phyloP scores from a whole-genome alignment of 2,113 vertebrate genomes.

The Plestiodon gilberti region DNA sequence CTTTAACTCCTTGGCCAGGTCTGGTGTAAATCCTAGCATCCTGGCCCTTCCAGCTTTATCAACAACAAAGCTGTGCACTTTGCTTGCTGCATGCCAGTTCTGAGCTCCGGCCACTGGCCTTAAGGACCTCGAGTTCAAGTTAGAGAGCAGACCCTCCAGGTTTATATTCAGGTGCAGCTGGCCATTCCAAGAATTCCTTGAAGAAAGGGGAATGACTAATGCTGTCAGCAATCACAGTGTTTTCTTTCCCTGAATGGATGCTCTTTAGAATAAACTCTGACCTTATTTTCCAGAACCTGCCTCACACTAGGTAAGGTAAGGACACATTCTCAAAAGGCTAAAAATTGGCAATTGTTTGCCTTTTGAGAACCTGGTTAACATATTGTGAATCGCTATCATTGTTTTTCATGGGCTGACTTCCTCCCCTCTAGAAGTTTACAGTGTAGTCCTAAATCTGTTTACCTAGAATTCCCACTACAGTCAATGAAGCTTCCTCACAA shows the following conservation, averaged over 20 bases:
- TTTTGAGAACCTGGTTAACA: too few species aligned
- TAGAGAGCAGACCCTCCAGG: not conserved
- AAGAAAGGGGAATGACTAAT: not conserved
- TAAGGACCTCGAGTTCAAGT: too few species aligned
- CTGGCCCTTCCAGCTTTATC: not conserved
- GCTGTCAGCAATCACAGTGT: not conserved
- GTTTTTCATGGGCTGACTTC: too few species aligned
- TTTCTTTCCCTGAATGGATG: not conserved
- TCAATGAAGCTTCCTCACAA: too few species aligned
- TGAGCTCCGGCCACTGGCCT: not conserved
- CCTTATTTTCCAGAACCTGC: too few species aligned
- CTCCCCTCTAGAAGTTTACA: too few species aligned
- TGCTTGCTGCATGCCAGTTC: not conserved
- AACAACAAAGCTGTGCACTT: not conserved
- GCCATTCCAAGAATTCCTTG: not conserved
- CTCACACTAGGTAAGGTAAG: too few species aligned
- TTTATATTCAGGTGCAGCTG: not conserved
- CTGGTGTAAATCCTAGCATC: not conserved
- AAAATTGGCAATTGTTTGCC: too few species aligned
- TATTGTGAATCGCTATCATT: too few species aligned
- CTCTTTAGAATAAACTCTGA: not conserved
- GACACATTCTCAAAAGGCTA: too few species aligned
- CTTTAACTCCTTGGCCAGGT: not conserved
- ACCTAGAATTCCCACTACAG: too few species aligned
- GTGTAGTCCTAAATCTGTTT: too few species aligned